These are phyloP conservation scores for Choreutis nemorana DNA, from an alignment of 2,888 invertebrate genomes.

Conservation along the genomic window DNA sequence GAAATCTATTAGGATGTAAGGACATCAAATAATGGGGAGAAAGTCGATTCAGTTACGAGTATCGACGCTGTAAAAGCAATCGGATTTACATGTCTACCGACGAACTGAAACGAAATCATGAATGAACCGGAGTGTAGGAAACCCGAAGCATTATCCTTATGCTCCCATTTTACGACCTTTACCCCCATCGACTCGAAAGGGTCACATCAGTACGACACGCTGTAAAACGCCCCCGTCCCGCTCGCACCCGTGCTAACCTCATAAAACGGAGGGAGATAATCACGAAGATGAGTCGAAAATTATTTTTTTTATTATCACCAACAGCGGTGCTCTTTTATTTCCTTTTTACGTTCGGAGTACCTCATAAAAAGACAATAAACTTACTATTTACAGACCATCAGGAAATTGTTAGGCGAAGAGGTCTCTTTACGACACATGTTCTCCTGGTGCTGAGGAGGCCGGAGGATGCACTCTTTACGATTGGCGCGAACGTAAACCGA, in stretches of 20 bases:
- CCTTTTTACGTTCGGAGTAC: conserved; percentile 68
- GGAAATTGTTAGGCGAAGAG: conserved; percentile 68
- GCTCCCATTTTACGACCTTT: conserved; percentile 67
- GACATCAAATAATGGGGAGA: conserved; percentile 46
- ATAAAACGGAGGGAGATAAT: conserved; percentile 56
- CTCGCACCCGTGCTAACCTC: conserved; percentile 29
- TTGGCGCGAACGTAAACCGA: conserved; percentile 53
- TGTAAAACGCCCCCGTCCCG: conserved; percentile 40
- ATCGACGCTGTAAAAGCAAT: conserved; percentile 52
- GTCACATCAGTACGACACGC: conserved; percentile 59
- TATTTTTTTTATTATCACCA: conserved; percentile 68
- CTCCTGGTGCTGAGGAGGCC: conserved; percentile 38
- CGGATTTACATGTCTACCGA: conserved; percentile 63
- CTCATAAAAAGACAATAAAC: conserved; percentile 69
- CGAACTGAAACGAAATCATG: conserved; percentile 65
- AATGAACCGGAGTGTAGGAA: conserved; percentile 64
- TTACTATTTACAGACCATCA: conserved; percentile 69
- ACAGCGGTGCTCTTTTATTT: conserved; percentile 69
- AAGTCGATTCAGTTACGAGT: conserved; percentile 39
- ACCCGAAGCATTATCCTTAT: conserved; percentile 67
- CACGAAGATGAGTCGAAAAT: conserved; percentile 65
- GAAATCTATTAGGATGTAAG: conserved; percentile 47
- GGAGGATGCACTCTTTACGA: conserved; percentile 60
- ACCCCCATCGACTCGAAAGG: conserved; percentile 64
- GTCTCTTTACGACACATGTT: conserved; percentile 66